Evolutionary conservation across 2,888 invertebrate genomes (phyloP).

Genomic region (Limenitis camilla): DNA sequence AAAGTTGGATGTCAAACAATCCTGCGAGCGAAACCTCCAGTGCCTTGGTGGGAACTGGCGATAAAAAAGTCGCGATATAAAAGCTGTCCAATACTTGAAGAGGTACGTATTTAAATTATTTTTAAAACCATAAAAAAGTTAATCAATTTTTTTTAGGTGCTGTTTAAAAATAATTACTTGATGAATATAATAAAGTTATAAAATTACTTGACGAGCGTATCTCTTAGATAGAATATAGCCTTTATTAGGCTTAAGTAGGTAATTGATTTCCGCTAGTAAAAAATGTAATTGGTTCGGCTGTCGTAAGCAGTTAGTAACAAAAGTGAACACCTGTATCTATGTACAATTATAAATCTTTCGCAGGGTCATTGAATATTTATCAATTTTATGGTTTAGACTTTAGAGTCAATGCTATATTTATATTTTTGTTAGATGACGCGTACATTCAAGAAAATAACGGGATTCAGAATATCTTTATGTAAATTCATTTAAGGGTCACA

Average conservation of each 20-base stretch:
- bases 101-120: constrained; percentile 49
- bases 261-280: constrained; percentile 28
- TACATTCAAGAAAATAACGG: no score
- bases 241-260: constrained; percentile 12
- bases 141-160: not conserved
- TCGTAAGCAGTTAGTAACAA: constrained; percentile 15
- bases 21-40: constrained; percentile 78
- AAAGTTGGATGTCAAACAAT: constrained; percentile 80
- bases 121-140: not conserved
- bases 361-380: not conserved
- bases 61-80: constrained; percentile 85
- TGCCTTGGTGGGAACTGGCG: constrained; percentile 93
- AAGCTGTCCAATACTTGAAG: constrained; percentile 87
- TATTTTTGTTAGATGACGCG: no score
- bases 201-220: not conserved
- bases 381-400: not conserved
- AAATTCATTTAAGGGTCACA: no score
- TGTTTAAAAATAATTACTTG: not conserved
- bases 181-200: not conserved
- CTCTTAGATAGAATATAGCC: constrained; percentile 6
- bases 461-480: no score
- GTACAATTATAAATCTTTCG: not conserved
- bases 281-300: constrained; percentile 28
- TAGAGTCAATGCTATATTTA: no score
- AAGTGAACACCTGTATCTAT: constrained; percentile 4